phyloP scores from a whole-genome alignment of 2,888 invertebrate genomes.

The Brachyptera risi region DNA sequence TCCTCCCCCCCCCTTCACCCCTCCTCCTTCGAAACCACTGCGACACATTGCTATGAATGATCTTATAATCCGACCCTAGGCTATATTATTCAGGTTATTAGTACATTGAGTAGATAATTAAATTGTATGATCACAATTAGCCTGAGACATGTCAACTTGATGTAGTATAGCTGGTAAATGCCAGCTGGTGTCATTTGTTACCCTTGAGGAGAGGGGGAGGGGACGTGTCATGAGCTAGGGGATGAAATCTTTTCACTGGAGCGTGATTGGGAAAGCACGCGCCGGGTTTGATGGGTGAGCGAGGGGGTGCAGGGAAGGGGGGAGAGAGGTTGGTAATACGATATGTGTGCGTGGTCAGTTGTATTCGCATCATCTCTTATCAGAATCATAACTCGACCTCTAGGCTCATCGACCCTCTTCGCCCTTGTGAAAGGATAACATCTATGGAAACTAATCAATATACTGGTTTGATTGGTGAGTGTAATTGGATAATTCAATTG shows the following conservation, averaged over 20 bases:
- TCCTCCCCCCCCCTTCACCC: background rate
- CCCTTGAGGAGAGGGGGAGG: background rate
- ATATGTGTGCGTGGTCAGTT: background rate
- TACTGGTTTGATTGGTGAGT: no score
- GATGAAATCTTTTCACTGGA: background rate
- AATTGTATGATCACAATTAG: constrained; percentile 19
- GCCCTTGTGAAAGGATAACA: no score
- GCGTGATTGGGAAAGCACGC: background rate
- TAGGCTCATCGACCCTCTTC: no score
- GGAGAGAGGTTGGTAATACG: no score
- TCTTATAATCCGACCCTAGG: background rate
- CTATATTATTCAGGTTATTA: constrained; percentile 19
- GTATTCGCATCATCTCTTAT: background rate
- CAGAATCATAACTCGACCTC: background rate
- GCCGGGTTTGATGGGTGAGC: no score
- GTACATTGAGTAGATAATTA: constrained; percentile 14
- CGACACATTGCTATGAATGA: constrained; percentile 1
- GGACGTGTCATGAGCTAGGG: background rate
- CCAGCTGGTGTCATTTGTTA: constrained; percentile 16
- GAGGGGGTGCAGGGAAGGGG: no score
- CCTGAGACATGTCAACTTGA: constrained; percentile 11
- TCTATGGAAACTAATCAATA: no score
- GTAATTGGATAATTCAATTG: no score
- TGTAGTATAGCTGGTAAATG: constrained; percentile 4
- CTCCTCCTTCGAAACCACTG: background rate